Conservation (phyloP, 2,797 vertebrate species). For the Cuculus canorus region DNA sequence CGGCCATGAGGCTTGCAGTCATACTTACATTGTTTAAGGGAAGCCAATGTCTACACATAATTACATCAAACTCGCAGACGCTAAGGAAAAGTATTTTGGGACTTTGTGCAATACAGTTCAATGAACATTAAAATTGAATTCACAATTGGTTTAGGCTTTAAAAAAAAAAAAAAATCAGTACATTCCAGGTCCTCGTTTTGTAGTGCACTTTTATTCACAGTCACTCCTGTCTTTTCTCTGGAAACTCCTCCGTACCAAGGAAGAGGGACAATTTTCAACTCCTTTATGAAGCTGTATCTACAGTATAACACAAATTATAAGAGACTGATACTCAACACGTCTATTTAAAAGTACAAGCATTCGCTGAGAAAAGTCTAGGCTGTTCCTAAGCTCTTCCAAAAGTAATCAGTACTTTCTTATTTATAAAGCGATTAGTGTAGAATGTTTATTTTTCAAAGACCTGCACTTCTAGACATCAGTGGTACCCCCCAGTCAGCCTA, state of each 20-base stretch:
- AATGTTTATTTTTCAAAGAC: neutral
- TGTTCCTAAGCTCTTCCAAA: neutral
- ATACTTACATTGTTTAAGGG: neutral
- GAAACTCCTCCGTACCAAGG: neutral
- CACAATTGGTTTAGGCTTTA: neutral
- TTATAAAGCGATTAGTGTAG: neutral
- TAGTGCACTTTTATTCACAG: neutral
- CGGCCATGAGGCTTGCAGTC: neutral
- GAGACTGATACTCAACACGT: neutral
- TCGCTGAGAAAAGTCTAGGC: neutral
- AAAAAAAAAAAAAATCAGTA: neutral
- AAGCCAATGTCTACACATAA: neutral
- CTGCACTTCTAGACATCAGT: neutral
- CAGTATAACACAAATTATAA: neutral
- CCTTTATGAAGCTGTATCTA: neutral
- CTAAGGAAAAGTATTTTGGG: neutral
- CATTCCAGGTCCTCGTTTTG: neutral
- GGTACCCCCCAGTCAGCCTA: neutral
- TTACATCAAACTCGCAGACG: neutral
- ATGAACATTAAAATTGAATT: neutral
- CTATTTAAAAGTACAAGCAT: neutral
- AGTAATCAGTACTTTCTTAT: neutral
- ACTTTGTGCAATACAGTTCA: neutral
- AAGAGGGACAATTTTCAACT: neutral
- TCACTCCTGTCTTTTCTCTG: neutral